A percentile compares a stretch with the other conserved stretches of the same genome.
Evolutionary conservation across 1,140 invertebrate species (phyloP).

Genomic region (Melanaphis sacchari): DNA sequence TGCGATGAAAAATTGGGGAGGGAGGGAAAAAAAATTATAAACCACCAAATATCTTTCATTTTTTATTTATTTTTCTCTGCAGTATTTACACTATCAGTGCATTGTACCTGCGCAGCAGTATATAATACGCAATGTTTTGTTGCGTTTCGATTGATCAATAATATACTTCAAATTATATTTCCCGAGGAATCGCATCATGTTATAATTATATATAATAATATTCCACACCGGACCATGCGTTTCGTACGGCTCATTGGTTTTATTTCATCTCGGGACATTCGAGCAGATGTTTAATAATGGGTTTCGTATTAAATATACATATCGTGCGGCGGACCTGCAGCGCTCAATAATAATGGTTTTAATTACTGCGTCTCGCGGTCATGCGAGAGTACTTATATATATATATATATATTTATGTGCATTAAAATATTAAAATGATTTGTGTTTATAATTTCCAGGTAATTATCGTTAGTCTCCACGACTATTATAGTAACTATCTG

Average conservation of each 20-base stretch:
- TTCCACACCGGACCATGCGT: neutral
- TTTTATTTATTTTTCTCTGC: neutral
- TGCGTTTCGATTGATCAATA: neutral
- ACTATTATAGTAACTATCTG: no score
- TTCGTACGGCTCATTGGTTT: slow-evolving; percentile 5
- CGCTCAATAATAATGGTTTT: neutral
- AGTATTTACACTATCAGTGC: neutral
- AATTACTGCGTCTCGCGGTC: neutral
- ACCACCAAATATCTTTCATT: neutral
- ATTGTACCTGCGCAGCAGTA: neutral
- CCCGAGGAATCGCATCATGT: neutral
- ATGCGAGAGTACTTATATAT: neutral
- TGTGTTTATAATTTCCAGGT: neutral
- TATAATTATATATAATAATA: neutral
- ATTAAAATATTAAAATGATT: neutral
- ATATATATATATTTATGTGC: neutral
- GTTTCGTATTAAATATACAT: neutral
- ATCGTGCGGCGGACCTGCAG: neutral
- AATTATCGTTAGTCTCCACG: neutral
- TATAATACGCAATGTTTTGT: neutral
- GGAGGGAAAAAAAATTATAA: neutral
- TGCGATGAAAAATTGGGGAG: neutral
- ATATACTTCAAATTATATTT: slow-evolving; percentile 19
- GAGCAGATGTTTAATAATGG: slow-evolving; percentile 2
- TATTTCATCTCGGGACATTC: neutral